Conservation (phyloP, 1,140 invertebrate species). For the Heliconius hermathena region DNA sequence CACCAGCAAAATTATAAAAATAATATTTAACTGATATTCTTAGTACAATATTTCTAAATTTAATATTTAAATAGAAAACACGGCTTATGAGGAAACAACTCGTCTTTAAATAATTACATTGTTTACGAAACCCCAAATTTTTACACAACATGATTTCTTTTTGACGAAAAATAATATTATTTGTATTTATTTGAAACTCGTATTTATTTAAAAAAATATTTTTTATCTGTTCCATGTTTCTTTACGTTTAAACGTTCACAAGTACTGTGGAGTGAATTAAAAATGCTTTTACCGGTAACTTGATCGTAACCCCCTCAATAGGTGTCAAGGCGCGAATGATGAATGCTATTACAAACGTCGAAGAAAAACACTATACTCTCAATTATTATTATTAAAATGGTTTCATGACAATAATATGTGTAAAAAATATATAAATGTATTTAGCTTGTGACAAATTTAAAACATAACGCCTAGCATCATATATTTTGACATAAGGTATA, state of each 20-base stretch:
- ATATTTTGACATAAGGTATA: background rate
- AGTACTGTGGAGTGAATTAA: background rate
- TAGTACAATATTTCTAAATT: background rate
- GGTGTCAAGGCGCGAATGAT: constrained; percentile 13
- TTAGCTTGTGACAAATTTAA: background rate
- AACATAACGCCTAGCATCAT: background rate
- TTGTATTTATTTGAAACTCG: background rate
- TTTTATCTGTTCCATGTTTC: background rate
- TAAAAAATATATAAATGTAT: background rate
- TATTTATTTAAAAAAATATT: background rate
- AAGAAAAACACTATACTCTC: constrained; percentile 1
- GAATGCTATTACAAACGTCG: constrained; percentile 10
- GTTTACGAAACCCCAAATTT: background rate
- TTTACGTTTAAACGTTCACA: background rate
- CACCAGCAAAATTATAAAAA: too few species aligned
- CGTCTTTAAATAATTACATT: background rate
- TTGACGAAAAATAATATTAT: background rate
- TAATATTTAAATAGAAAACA: background rate
- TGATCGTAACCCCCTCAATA: background rate
- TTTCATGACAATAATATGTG: background rate
- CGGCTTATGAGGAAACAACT: background rate
- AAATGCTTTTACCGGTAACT: constrained; percentile 7
- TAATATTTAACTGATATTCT: background rate
- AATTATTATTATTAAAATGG: background rate
- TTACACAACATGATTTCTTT: background rate